Evolutionary conservation across 2,113 vertebrate species (phyloP).

Genomic region (Phasianus colchicus): DNA sequence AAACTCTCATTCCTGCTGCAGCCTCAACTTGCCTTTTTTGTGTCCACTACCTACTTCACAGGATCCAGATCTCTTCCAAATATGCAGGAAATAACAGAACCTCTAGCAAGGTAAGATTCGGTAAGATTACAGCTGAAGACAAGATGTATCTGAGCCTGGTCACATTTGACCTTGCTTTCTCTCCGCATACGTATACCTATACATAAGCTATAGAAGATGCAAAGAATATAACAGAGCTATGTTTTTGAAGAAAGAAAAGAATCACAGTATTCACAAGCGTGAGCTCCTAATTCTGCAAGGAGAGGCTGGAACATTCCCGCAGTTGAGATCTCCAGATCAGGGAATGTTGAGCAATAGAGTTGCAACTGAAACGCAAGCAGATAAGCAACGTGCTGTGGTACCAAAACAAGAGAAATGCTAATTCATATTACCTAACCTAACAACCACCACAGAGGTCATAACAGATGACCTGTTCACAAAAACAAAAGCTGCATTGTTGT

Average conservation of each 20-base stretch:
- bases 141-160: not conserved
- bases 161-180: not conserved
- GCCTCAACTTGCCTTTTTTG: not conserved
- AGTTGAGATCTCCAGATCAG: not conserved
- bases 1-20: not conserved
- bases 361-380: not conserved
- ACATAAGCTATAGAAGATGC: not conserved
- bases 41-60: not conserved
- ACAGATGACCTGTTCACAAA: not conserved
- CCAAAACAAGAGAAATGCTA: not conserved
- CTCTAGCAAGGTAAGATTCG: not conserved
- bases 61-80: not conserved
- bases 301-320: slow-evolving; percentile 1
- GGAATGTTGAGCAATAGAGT: slow-evolving; percentile 14
- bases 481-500: not conserved
- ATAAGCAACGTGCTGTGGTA: not conserved
- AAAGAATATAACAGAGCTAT: not conserved
- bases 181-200: not conserved
- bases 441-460: not conserved
- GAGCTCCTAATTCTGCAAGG: slow-evolving; percentile 2
- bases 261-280: not conserved
- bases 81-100: not conserved
- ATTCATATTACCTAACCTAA: not conserved
- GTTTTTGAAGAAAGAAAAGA: not conserved
- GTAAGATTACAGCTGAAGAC: not conserved